Evolutionary conservation across 2,113 vertebrate species (phyloP).

Genomic region (Brienomyrus brachyistius): DNA sequence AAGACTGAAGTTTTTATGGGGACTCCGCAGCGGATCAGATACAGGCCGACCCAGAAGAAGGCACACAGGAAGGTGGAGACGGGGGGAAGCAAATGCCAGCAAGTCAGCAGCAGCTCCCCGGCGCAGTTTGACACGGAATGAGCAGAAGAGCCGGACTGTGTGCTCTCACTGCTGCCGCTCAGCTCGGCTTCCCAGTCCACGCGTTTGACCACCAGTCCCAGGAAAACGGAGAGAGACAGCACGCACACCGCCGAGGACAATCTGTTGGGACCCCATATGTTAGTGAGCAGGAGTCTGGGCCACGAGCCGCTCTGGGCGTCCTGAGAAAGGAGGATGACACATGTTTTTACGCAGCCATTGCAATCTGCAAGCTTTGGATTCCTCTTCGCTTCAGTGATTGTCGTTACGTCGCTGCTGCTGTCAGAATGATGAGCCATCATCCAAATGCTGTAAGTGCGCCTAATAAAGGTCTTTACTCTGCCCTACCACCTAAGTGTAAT

Average conservation of each 20-base stretch:
- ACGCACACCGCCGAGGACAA: conserved; percentile 64
- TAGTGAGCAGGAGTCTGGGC: conserved; percentile 41
- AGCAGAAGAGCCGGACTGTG: conserved; percentile 39
- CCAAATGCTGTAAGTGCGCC: conserved; percentile 33
- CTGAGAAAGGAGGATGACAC: conserved; percentile 42
- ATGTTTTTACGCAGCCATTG: conserved; percentile 55
- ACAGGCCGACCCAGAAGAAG: conserved; percentile 75
- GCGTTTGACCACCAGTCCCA: conserved; percentile 63
- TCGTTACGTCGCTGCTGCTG: conserved; percentile 38
- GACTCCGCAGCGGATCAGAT: conserved; percentile 70
- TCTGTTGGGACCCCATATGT: conserved; percentile 52
- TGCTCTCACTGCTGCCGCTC: conserved; percentile 36
- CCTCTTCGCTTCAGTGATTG: conserved; percentile 36
- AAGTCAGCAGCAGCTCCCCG: conserved; percentile 60
- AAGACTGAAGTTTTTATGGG: conserved; percentile 62
- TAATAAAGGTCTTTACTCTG: not conserved
- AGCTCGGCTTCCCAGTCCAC: conserved; percentile 54
- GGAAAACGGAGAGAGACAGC: conserved; percentile 64
- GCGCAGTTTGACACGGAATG: conserved; percentile 50
- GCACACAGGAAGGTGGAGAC: conserved; percentile 67
- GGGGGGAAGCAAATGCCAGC: conserved; percentile 66
- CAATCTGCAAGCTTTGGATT: conserved; percentile 43
- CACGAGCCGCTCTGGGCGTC: conserved; percentile 40
- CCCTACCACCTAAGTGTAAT: not conserved
- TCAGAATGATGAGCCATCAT: conserved; percentile 50